Conservation (phyloP, 2,888 invertebrate genomes). For the Protonemura montana region DNA sequence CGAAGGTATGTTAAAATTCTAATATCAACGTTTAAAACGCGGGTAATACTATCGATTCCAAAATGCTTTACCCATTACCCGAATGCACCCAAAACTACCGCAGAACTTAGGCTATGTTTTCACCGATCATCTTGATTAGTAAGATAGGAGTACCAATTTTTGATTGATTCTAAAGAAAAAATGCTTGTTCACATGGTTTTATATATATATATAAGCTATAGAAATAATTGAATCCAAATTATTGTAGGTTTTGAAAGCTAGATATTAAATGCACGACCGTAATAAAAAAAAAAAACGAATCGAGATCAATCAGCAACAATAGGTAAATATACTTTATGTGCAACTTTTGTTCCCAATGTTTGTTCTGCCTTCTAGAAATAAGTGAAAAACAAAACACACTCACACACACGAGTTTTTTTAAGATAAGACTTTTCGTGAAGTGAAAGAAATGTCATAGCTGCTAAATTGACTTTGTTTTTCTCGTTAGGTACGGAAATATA, state of each 20-base stretch:
- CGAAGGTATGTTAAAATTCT: constrained; percentile 48
- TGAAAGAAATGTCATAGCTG: background rate
- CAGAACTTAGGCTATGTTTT: constrained; percentile 15
- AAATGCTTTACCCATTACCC: constrained; percentile 30
- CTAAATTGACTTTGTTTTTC: background rate
- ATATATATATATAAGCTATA: background rate
- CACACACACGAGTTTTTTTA: no score
- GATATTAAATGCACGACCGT: background rate
- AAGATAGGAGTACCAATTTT: constrained; percentile 5
- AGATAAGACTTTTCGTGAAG: background rate
- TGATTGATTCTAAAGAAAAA: background rate
- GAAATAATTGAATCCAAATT: background rate
- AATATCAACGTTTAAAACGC: constrained; percentile 44
- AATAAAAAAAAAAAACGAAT: background rate
- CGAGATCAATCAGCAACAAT: background rate
- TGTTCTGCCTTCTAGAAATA: constrained; percentile 34
- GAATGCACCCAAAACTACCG: background rate
- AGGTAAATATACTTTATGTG: background rate
- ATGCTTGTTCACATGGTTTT: background rate
- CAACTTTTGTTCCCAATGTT: background rate
- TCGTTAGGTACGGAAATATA: constrained; percentile 4
- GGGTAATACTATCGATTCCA: constrained; percentile 24
- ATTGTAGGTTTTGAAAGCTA: constrained; percentile 1
- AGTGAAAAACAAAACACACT: background rate
- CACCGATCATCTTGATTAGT: background rate